Conservation (phyloP, 2,888 invertebrate species). For the Teleiodes luculella region DNA sequence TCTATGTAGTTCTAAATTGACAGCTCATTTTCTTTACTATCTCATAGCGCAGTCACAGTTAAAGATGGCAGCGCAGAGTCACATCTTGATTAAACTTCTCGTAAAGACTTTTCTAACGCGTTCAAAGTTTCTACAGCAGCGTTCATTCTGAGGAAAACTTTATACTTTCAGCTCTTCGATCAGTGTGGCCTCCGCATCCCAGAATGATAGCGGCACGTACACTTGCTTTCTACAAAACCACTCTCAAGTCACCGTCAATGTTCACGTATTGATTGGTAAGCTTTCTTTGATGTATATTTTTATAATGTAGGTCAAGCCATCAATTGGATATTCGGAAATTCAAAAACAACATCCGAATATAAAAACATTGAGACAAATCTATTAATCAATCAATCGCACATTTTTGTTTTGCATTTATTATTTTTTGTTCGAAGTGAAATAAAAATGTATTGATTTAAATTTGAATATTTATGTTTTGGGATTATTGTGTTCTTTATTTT, state of each 20-base stretch:
- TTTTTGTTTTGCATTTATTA: no score
- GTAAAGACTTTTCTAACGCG: background rate
- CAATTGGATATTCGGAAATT: no score
- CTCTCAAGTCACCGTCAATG: slow-evolving; percentile 81
- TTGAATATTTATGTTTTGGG: no score
- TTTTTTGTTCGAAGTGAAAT: no score
- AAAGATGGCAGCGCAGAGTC: background rate
- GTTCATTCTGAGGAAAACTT: background rate
- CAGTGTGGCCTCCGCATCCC: slow-evolving; percentile 77
- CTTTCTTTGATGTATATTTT: slow-evolving; percentile 13
- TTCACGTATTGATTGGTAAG: slow-evolving; percentile 84
- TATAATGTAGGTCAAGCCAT: no score
- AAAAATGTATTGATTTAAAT: no score
- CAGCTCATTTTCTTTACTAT: background rate
- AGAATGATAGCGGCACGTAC: slow-evolving; percentile 82
- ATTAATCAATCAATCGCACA: no score
- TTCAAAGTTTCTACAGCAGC: background rate
- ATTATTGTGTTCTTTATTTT: no score
- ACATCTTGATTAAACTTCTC: slow-evolving; percentile 1
- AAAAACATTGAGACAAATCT: no score
- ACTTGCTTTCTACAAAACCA: slow-evolving; percentile 81
- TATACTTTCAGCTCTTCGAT: slow-evolving; percentile 60
- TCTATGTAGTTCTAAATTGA: background rate
- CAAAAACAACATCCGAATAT: no score
- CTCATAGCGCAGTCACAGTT: background rate